A percentile compares a stretch with the other conserved stretches of the same genome.
Conservation (phyloP, 2,888 invertebrate genomes). For the Sinhomidia bicolor region DNA sequence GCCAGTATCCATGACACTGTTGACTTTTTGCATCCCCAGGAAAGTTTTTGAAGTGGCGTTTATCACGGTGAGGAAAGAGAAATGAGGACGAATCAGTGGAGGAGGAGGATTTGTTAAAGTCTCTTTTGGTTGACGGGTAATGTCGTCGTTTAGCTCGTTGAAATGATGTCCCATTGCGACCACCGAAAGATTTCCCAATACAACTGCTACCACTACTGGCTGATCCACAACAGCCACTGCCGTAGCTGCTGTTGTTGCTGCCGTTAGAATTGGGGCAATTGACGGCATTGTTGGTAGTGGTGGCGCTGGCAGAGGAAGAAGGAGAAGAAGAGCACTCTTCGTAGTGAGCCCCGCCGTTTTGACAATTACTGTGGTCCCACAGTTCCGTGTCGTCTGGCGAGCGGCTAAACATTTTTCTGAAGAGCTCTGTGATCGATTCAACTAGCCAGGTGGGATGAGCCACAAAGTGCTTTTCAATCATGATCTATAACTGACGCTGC, state of each 20-base stretch:
- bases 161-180: slow-evolving; percentile 76
- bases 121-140: slow-evolving; percentile 72
- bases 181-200: slow-evolving; percentile 72
- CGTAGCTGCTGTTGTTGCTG: too few relatives aligned
- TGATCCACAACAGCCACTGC: too few relatives aligned
- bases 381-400: slow-evolving; percentile 61
- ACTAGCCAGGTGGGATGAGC: slow-evolving; percentile 77
- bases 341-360: slow-evolving; percentile 44
- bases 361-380: slow-evolving; percentile 68
- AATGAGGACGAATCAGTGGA: slow-evolving; percentile 60
- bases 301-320: too few relatives aligned
- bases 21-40: slow-evolving; percentile 57
- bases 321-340: slow-evolving; percentile 73
- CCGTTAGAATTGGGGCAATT: slow-evolving; percentile 14
- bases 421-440: slow-evolving; percentile 74
- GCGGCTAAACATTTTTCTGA: slow-evolving; percentile 75
- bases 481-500: slow-evolving; percentile 43
- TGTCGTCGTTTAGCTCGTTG: slow-evolving; percentile 76
- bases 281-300: not conserved
- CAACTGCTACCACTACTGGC: slow-evolving; percentile 67
- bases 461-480: slow-evolving; percentile 77
- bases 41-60: slow-evolving; percentile 72
- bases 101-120: slow-evolving; percentile 73
- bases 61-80: slow-evolving; percentile 69
- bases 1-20: slow-evolving; percentile 58